Conservation (phyloP, 2,113 vertebrate species). For the Caracal caracal region DNA sequence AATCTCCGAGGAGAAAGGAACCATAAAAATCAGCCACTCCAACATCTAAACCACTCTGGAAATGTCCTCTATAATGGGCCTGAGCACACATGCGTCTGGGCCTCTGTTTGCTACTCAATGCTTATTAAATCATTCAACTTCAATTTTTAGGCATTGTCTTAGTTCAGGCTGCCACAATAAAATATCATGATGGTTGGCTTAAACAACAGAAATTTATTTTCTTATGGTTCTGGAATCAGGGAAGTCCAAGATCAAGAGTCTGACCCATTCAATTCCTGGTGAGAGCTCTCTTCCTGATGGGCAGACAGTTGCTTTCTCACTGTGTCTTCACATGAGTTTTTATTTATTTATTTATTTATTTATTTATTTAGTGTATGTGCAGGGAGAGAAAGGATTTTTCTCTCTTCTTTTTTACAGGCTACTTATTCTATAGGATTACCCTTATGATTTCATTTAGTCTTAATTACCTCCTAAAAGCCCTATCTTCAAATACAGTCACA, state of each 20-base stretch:
- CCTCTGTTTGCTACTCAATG: not conserved
- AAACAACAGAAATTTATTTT: not conserved
- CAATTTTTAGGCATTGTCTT: not conserved
- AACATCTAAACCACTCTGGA: not conserved
- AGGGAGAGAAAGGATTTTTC: not conserved
- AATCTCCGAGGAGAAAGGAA: not conserved
- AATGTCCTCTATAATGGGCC: not conserved
- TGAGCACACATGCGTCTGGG: not conserved
- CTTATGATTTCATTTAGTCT: not conserved
- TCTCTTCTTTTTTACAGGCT: not conserved
- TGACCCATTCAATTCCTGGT: not conserved
- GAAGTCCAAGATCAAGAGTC: not conserved
- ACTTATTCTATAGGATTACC: not conserved
- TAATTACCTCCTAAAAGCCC: not conserved
- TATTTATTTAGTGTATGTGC: not conserved
- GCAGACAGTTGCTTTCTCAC: not conserved
- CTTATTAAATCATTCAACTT: not conserved
- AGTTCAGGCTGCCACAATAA: not conserved
- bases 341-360: too few relatives aligned
- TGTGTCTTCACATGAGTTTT: not conserved
- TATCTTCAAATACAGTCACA: not conserved
- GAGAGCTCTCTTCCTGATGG: not conserved
- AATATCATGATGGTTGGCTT: not conserved
- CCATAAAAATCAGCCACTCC: not conserved
- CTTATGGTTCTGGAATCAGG: not conserved